A percentile compares a stretch with the other conserved stretches of the same genome.
Conservation (phyloP, 1,140 invertebrate genomes). For the Lordiphosa collinella region DNA sequence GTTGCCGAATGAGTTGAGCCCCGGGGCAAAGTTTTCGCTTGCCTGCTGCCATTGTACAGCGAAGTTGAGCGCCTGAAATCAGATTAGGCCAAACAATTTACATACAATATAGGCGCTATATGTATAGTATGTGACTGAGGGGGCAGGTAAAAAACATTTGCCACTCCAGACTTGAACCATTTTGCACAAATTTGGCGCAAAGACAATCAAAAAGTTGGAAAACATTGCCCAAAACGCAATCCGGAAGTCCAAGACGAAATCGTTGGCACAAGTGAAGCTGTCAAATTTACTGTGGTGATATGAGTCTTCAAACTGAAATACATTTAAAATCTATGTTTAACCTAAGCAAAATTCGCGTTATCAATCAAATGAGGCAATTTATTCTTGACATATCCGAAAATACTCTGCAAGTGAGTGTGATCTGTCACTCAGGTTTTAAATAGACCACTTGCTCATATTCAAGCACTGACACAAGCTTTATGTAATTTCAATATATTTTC, state of each 20-base stretch:
- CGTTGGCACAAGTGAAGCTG: neutral
- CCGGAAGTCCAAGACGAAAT: slow-evolving; percentile 35
- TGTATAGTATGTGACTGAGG: slow-evolving; percentile 33
- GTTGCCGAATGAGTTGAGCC: slow-evolving; percentile 45
- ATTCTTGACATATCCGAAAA: too few relatives aligned
- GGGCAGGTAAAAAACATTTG: slow-evolving; percentile 24
- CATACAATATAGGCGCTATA: slow-evolving; percentile 25
- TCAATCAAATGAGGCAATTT: too few relatives aligned
- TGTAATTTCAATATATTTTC: too few relatives aligned
- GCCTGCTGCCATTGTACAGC: slow-evolving; percentile 52
- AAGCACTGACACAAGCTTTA: too few relatives aligned
- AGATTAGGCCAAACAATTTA: slow-evolving; percentile 71
- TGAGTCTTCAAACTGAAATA: too few relatives aligned
- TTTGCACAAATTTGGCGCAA: slow-evolving; percentile 73
- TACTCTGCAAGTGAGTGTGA: too few relatives aligned
- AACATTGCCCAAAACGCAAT: slow-evolving; percentile 40
- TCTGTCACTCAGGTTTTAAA: too few relatives aligned
- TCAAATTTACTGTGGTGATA: too few relatives aligned
- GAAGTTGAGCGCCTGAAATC: slow-evolving; percentile 69
- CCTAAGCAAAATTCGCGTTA: too few relatives aligned
- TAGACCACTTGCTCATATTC: too few relatives aligned
- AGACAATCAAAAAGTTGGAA: slow-evolving; percentile 78
- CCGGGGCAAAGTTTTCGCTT: slow-evolving; percentile 52
- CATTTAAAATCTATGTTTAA: too few relatives aligned
- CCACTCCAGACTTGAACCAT: slow-evolving; percentile 46